Evolutionary conservation across 2,888 invertebrate genomes (phyloP), one percentile per base, ranked within the genome.

Genomic region (Nesidiocoris tenuis): DNA sequence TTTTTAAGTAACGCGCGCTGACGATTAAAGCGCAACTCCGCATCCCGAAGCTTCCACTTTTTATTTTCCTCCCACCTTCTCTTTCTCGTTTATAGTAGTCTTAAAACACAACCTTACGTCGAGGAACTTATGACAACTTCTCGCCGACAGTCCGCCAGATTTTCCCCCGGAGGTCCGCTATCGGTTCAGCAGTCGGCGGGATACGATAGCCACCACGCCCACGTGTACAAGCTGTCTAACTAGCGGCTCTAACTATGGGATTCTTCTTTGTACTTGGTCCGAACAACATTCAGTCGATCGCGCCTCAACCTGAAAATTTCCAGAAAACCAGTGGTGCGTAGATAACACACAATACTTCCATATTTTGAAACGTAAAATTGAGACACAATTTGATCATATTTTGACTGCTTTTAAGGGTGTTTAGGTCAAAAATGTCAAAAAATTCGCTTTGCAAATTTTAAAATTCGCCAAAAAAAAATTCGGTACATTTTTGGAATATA

Each of bases 241-340:
- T 67, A 67, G 67, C 67, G 67, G 67, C 67, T 67, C 67, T 67
- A 67, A 67, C 67, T 67, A 67, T 55, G 54, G 67, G 67, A 21
- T 67, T 67, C 54, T 67, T 67, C 67, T 67, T 67, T 67, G 67
- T 67, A 67, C 67, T 67, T 67, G 67, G 67, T 67, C 67, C 67
- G 67, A 39, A 67, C 67, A 67, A 67, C 54, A 22, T 67, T 67
- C 67, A 67, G 67, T 67, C 67, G 55, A 3, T 67, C 23, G 3
- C 67, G 54, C 67, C 22, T 67, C 67, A 67, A 67, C 67, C 67
- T 67, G 67, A 67, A 55, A 67, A n/a, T 54, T n/a, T 54, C n/a
- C n/a, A n/a, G n/a, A n/a, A n/a, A n/a, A n/a, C n/a, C n/a, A n/a
- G n/a, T n/a, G n/a, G n/a, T n/a, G n/a, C n/a, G n/a, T n/a, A n/a